These are phyloP conservation scores for Drosophila lutescens DNA, from an alignment of 2,888 invertebrate genomes.

Conservation along the genomic window DNA sequence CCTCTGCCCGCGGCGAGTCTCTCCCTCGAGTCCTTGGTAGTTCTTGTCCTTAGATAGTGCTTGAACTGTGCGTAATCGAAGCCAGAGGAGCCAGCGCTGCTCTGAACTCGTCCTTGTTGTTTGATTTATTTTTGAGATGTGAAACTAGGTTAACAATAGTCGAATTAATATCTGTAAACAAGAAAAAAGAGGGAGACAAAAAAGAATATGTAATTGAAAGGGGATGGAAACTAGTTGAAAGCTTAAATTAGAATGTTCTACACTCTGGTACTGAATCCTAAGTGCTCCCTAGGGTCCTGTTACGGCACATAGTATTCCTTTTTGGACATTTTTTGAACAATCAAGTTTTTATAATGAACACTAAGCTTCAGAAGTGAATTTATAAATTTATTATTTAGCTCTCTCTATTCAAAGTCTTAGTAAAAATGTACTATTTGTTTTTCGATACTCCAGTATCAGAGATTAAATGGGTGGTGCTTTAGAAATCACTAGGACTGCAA, in stretches of 20 bases:
- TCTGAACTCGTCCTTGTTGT: constrained; percentile 34
- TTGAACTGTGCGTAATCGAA: constrained; percentile 24
- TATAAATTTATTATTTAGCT: too few species aligned
- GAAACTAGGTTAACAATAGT: constrained; percentile 73
- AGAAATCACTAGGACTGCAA: too few species aligned
- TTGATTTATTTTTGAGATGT: constrained; percentile 54
- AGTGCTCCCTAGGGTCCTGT: neutral
- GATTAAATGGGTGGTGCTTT: too few species aligned
- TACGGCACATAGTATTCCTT: neutral
- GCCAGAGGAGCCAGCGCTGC: constrained; percentile 21
- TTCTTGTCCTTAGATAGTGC: neutral
- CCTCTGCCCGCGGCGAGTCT: constrained; percentile 15
- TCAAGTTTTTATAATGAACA: too few species aligned
- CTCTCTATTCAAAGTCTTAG: too few species aligned
- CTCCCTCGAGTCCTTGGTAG: constrained; percentile 1
- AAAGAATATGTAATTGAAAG: constrained; percentile 5
- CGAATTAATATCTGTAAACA: constrained; percentile 63
- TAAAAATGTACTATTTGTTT: too few species aligned
- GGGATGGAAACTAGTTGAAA: neutral
- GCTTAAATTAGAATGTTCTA: constrained; percentile 20
- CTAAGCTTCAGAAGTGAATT: too few species aligned
- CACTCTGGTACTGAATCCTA: neutral
- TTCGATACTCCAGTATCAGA: too few species aligned
- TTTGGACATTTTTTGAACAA: too few species aligned
- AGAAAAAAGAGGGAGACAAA: constrained; percentile 5